Percentiles rank a stretch among this genome's conserved stretches.
Evolutionary conservation across 2,888 invertebrate species (phyloP).

Genomic region (Coronaproctus castanopsis): DNA sequence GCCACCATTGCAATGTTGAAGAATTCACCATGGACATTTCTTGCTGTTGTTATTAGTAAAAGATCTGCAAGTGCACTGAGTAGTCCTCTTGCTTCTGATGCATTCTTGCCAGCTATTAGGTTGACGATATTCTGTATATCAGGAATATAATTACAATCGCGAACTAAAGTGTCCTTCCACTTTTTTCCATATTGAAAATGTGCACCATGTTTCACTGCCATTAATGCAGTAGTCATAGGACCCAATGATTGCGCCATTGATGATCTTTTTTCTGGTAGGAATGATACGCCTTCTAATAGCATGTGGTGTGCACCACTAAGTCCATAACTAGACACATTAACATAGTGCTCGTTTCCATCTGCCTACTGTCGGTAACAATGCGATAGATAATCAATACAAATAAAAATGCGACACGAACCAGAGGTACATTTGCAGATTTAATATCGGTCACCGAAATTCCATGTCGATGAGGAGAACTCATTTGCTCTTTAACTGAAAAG

Average conservation of each 20-base stretch:
- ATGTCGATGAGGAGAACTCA: too few relatives aligned
- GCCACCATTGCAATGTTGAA: background rate
- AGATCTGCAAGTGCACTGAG: background rate
- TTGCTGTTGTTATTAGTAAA: background rate
- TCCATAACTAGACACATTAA: too few relatives aligned
- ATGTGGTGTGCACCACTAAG: background rate
- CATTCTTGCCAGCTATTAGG: background rate
- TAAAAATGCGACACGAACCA: too few relatives aligned
- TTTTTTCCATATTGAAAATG: background rate
- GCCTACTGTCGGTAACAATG: too few relatives aligned
- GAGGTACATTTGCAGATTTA: too few relatives aligned
- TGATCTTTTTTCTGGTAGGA: background rate
- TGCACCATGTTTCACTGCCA: background rate
- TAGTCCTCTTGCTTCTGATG: background rate
- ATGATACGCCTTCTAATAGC: background rate
- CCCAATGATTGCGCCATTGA: background rate
- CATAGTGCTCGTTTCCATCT: too few relatives aligned
- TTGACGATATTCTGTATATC: background rate
- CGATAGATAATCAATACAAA: too few relatives aligned
- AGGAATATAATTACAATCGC: background rate
- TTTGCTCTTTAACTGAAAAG: too few relatives aligned
- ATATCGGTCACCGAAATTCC: too few relatives aligned
- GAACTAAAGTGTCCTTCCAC: background rate
- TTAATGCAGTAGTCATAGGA: background rate
- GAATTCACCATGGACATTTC: background rate